Evolutionary conservation across 1,140 invertebrate species (phyloP).

Genomic region (Heliothis virescens): DNA sequence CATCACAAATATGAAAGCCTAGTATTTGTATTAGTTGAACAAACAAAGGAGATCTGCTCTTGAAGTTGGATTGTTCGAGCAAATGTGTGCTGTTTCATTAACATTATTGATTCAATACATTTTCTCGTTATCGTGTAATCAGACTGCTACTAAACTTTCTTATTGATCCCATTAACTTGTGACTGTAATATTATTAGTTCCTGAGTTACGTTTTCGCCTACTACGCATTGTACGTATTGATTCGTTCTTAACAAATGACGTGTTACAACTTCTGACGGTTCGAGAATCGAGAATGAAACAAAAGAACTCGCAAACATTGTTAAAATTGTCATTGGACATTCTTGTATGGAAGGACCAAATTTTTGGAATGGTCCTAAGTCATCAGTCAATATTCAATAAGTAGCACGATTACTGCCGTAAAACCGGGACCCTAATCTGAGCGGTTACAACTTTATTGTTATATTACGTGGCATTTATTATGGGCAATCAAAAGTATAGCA

Average conservation of each 20-base stretch:
- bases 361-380: not conserved
- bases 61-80: not conserved
- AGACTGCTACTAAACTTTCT: slow-evolving; percentile 27
- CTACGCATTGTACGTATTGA: not conserved
- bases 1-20: slow-evolving; percentile 4
- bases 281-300: not conserved
- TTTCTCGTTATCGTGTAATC: slow-evolving; percentile 4
- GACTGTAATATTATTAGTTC: slow-evolving; percentile 19
- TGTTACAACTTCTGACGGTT: not conserved
- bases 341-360: not conserved
- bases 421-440: not conserved
- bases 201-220: not conserved
- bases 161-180: slow-evolving; percentile 13
- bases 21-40: not conserved
- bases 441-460: slow-evolving; percentile 22
- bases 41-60: slow-evolving; percentile 10
- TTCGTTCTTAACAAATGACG: not conserved
- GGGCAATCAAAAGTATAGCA: slow-evolving; percentile 19
- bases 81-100: slow-evolving; percentile 5
- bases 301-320: too few species aligned
- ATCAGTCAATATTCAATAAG: not conserved
- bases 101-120: slow-evolving; percentile 1
- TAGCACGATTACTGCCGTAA: not conserved
- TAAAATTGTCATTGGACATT: not conserved
- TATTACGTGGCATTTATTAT: slow-evolving; percentile 19